Percentiles rank a stretch among this genome's conserved stretches.
phyloP scores from a whole-genome alignment of 2,888 invertebrate species.

The Athalia cordata region DNA sequence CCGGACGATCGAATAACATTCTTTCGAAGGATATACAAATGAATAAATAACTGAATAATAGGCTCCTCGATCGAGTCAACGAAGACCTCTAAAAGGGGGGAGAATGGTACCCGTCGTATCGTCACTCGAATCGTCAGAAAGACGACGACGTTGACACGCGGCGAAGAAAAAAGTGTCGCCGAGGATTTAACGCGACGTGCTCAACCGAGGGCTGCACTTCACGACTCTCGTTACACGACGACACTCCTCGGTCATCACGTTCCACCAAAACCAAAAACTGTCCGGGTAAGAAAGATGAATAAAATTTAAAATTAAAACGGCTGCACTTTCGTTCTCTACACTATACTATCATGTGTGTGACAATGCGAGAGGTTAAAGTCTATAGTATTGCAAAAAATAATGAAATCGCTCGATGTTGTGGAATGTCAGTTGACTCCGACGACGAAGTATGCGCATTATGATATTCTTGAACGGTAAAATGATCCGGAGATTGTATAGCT shows the following conservation, averaged over 20 bases:
- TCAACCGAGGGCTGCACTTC: constrained; percentile 74
- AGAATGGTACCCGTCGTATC: constrained; percentile 87
- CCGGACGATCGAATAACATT: constrained; percentile 9
- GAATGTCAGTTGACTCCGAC: neutral
- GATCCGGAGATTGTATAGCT: neutral
- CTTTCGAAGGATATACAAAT: constrained; percentile 30
- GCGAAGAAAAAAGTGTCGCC: constrained; percentile 85
- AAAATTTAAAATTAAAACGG: neutral
- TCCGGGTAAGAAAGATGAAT: constrained; percentile 79
- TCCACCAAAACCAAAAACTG: constrained; percentile 82
- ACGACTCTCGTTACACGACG: constrained; percentile 72
- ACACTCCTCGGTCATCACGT: constrained; percentile 74
- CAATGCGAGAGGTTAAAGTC: neutral
- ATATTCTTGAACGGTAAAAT: constrained; percentile 4
- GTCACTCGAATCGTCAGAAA: constrained; percentile 91
- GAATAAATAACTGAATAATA: constrained; percentile 47
- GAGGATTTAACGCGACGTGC: constrained; percentile 82
- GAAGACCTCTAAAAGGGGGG: constrained; percentile 86
- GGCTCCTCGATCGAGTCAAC: constrained; percentile 87
- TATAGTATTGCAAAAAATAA: neutral
- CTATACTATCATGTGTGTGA: too few relatives aligned
- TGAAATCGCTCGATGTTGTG: neutral
- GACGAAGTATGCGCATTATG: neutral
- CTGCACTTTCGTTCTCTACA: neutral
- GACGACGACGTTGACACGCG: constrained; percentile 90